Conservation (phyloP, 2,797 vertebrate species). For the Zenarchopterus dispar region DNA sequence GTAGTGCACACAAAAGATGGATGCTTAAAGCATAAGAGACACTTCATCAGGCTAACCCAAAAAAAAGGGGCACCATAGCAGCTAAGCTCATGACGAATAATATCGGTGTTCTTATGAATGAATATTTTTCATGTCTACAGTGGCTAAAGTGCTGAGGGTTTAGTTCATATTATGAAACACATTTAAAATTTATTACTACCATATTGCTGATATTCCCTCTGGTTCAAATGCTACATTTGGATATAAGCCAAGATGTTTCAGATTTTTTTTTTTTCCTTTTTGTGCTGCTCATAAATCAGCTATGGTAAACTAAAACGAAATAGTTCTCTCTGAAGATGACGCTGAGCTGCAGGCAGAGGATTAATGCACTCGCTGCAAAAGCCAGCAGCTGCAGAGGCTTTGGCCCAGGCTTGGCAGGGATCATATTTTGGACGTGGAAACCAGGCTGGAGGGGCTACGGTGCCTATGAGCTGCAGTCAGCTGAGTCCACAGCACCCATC, state of each 20-base stretch:
- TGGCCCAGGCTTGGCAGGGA: slow-evolving; percentile 57
- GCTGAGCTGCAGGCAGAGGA: slow-evolving; percentile 40
- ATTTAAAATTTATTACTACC: slow-evolving; percentile 25
- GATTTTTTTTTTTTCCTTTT: slow-evolving; percentile 20
- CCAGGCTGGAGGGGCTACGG: slow-evolving; percentile 46
- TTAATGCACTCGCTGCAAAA: slow-evolving; percentile 35
- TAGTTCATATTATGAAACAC: slow-evolving; percentile 21
- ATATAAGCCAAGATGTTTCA: slow-evolving; percentile 27
- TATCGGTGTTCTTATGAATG: slow-evolving; percentile 29
- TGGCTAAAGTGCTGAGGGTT: neutral
- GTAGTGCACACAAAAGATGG: too few species aligned
- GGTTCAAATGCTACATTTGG: slow-evolving; percentile 21
- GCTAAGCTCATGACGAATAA: slow-evolving; percentile 6
- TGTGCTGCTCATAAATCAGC: slow-evolving; percentile 29
- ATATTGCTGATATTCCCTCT: slow-evolving; percentile 32
- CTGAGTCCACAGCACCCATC: slow-evolving; percentile 39
- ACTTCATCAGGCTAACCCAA: slow-evolving; percentile 32
- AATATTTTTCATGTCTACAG: slow-evolving; percentile 33
- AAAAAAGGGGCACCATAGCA: slow-evolving; percentile 18
- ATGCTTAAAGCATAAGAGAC: slow-evolving; percentile 21
- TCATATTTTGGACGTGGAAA: slow-evolving; percentile 66
- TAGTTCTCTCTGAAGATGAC: slow-evolving; percentile 47
- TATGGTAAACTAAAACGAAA: slow-evolving; percentile 26
- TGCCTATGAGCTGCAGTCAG: slow-evolving; percentile 37
- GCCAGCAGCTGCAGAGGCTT: slow-evolving; percentile 61